phyloP scores from a whole-genome alignment of 2,113 vertebrate genomes.

The Baryphthengus martii region DNA sequence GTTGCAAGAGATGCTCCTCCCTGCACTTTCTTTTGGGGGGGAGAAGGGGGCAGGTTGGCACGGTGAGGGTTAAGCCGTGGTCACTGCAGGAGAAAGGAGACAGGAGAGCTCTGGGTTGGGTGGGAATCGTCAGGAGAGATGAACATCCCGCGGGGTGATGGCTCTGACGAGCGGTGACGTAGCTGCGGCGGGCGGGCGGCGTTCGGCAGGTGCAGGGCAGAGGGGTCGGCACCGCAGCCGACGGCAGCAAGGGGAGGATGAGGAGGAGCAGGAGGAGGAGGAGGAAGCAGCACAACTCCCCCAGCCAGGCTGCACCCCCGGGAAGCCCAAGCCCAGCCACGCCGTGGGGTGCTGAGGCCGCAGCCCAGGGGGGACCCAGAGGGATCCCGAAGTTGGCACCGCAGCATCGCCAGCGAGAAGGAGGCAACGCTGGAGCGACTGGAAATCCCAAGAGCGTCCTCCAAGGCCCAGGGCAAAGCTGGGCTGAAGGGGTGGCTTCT shows the following conservation, averaged over 20 bases:
- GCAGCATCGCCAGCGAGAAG: accelerated
- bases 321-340: neutral
- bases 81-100: neutral
- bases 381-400: neutral
- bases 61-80: neutral
- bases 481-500: neutral
- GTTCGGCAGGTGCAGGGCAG: neutral
- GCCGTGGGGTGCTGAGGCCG: accelerated
- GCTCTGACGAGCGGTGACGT: neutral
- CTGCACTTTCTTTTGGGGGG: no score
- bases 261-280: neutral
- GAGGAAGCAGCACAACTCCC: neutral
- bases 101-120: neutral
- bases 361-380: neutral
- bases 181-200: accelerated
- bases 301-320: neutral
- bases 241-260: accelerated
- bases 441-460: neutral
- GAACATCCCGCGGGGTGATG: neutral
- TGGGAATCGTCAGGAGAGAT: neutral
- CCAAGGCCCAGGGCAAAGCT: neutral
- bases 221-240: neutral
- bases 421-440: accelerated
- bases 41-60: accelerated
- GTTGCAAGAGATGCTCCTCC: neutral